Evolutionary conservation across 2,113 vertebrate species (phyloP).

Genomic region (Saccopteryx leptura): DNA sequence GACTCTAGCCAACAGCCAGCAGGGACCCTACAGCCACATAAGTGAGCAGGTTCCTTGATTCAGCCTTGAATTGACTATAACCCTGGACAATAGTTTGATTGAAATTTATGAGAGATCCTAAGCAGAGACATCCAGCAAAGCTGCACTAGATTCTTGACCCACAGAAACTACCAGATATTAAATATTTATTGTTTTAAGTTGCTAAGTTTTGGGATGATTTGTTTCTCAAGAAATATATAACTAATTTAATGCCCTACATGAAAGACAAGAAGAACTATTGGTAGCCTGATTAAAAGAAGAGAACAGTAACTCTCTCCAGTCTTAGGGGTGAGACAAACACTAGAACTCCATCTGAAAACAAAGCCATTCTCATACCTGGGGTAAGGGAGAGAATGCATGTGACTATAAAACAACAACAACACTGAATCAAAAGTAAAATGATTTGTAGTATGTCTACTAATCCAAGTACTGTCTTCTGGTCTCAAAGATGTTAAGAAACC

Average conservation of each 20-base stretch:
- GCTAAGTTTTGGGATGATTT: background rate
- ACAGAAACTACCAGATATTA: background rate
- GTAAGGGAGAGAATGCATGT: background rate
- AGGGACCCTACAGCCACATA: background rate
- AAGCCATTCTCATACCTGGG: background rate
- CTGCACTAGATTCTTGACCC: background rate
- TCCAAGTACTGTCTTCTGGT: background rate
- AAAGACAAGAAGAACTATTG: background rate
- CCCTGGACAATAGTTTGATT: background rate
- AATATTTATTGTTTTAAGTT: background rate
- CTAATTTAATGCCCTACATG: background rate
- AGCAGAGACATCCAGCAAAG: background rate
- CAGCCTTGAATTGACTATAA: background rate
- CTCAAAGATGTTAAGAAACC: background rate
- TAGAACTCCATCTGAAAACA: background rate
- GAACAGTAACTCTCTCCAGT: background rate
- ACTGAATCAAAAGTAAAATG: background rate
- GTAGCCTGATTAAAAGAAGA: background rate
- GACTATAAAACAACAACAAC: background rate
- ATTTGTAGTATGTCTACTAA: background rate
- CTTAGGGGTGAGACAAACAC: background rate
- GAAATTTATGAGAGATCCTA: background rate
- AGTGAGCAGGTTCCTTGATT: background rate
- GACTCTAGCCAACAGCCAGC: background rate
- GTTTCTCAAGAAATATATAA: background rate